Evolutionary conservation across 2,888 invertebrate species (phyloP).

Genomic region (Ectemnius continuus): DNA sequence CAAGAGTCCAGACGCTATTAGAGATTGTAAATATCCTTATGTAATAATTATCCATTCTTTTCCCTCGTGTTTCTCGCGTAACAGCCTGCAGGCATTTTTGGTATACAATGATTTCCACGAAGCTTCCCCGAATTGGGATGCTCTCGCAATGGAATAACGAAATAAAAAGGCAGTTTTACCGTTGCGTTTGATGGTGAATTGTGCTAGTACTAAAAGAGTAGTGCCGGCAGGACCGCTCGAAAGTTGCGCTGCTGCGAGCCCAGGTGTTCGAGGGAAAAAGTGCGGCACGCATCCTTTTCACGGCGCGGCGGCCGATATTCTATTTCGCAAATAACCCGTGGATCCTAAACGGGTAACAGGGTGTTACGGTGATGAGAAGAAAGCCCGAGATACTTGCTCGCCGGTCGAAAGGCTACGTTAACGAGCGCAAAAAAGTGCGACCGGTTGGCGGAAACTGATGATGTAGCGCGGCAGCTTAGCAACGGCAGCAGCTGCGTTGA

Average conservation of each 20-base stretch:
- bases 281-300: neutral
- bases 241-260: neutral
- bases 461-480: neutral
- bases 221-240: too few species aligned
- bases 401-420: conserved; percentile 2
- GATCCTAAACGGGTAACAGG: neutral
- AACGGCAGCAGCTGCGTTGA: conserved; percentile 7
- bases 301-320: neutral
- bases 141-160: too few species aligned
- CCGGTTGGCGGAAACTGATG: conserved; percentile 3
- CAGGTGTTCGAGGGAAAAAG: neutral
- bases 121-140: too few species aligned
- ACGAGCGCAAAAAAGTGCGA: conserved; percentile 7
- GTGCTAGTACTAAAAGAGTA: too few species aligned
- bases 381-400: neutral
- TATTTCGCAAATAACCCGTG: conserved; percentile 4
- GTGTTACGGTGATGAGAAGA: neutral
- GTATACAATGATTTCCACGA: too few species aligned
- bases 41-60: too few species aligned
- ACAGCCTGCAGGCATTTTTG: too few species aligned
- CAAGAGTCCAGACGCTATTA: conserved; percentile 12
- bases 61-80: too few species aligned
- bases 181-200: too few species aligned
- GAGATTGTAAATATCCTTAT: conserved; percentile 33
- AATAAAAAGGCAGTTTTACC: too few species aligned